These are phyloP conservation scores for Hyalella azteca DNA, from an alignment of 2,888 invertebrate species.

Conservation along the genomic window DNA sequence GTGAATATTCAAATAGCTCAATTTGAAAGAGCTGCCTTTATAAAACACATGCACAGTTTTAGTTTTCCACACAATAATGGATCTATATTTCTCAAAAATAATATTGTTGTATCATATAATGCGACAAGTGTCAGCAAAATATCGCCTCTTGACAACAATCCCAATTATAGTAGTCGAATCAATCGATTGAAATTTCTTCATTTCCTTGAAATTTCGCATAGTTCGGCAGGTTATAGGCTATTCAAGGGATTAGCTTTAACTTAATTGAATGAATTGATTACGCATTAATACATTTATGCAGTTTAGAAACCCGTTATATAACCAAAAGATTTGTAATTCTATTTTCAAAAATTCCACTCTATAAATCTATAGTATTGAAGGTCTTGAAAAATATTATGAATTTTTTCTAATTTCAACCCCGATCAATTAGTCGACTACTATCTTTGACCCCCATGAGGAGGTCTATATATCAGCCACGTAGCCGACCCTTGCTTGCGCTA, in stretches of 20 bases:
- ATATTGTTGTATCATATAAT: constrained; percentile 39
- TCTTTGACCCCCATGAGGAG: too few relatives aligned
- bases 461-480: too few relatives aligned
- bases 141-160: constrained; percentile 41
- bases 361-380: too few relatives aligned
- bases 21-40: constrained; percentile 41
- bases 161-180: constrained; percentile 30
- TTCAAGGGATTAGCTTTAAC: constrained; percentile 41
- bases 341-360: too few relatives aligned
- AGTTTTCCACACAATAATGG: constrained; percentile 40
- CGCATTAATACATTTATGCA: too few relatives aligned
- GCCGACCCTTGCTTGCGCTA: too few relatives aligned
- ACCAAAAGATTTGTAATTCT: too few relatives aligned
- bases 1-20: constrained; percentile 43
- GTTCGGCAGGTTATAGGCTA: constrained; percentile 29
- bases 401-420: too few relatives aligned
- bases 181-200: constrained; percentile 40
- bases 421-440: too few relatives aligned
- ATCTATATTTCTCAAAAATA: constrained; percentile 39
- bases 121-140: constrained; percentile 43
- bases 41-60: constrained; percentile 41
- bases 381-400: too few relatives aligned
- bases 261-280: too few relatives aligned
- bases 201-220: constrained; percentile 42
- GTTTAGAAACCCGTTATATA: too few relatives aligned